These are phyloP conservation scores for Polyergus mexicanus DNA, from an alignment of 1,140 invertebrate genomes.

Conservation along the genomic window DNA sequence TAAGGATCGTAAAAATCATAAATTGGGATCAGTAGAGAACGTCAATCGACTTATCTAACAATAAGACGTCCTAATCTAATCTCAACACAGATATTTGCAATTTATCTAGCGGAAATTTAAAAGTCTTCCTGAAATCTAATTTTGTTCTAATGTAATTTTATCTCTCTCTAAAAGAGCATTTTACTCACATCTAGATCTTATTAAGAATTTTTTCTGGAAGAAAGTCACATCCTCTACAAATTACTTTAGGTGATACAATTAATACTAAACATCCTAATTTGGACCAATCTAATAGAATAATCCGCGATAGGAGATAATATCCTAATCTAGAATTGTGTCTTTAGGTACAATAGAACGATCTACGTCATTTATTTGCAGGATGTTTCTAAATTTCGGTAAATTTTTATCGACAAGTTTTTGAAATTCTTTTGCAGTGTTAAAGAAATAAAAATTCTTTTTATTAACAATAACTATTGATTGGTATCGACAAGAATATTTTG, in stretches of 20 bases:
- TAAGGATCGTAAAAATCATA: constrained; percentile 4
- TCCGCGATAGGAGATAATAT: constrained; percentile 2
- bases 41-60: constrained; percentile 25
- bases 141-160: constrained; percentile 4
- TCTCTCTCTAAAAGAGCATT: not conserved
- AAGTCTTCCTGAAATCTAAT: constrained; percentile 34
- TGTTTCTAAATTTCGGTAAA: constrained; percentile 21
- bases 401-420: not conserved
- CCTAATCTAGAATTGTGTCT: constrained; percentile 45
- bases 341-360: constrained; percentile 27
- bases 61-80: constrained; percentile 53
- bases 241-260: constrained; percentile 25
- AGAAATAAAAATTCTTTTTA: not conserved
- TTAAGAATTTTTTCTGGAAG: not conserved
- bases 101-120: constrained; percentile 2
- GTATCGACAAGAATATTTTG: not conserved
- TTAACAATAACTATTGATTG: not conserved
- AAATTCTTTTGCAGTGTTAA: not conserved
- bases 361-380: constrained; percentile 39
- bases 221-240: constrained; percentile 21
- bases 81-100: constrained; percentile 2
- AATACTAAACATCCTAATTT: constrained; percentile 31
- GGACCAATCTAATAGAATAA: constrained; percentile 4
- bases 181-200: constrained; percentile 3
- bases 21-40: not conserved